These are phyloP conservation scores for Crotalus viridis DNA, from an alignment of 2,113 vertebrate species.

Conservation along the genomic window DNA sequence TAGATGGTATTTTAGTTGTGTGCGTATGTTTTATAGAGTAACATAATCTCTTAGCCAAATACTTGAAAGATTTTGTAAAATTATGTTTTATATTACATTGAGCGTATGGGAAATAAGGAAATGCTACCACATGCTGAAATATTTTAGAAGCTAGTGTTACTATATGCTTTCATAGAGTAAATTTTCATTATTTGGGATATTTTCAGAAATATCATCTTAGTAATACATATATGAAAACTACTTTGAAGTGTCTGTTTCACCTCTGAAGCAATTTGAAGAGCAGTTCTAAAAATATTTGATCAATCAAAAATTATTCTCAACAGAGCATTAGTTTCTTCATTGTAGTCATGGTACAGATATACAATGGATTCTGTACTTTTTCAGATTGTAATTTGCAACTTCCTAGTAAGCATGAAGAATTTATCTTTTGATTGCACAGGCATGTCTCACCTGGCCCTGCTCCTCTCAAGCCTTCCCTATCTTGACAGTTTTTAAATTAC, in stretches of 20 bases:
- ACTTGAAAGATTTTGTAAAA: not conserved
- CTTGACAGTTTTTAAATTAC: not conserved
- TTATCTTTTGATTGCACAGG: not conserved
- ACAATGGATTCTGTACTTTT: not conserved
- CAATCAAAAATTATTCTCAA: not conserved
- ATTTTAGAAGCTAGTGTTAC: not conserved
- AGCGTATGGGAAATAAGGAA: not conserved
- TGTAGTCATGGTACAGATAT: not conserved
- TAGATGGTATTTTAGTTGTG: not conserved
- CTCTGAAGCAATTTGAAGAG: not conserved
- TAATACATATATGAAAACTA: not conserved
- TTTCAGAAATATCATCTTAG: not conserved
- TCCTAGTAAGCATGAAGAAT: not conserved
- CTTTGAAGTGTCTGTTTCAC: not conserved
- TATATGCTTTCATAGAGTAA: not conserved
- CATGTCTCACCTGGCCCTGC: not conserved
- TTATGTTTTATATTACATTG: not conserved
- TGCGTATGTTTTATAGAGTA: not conserved
- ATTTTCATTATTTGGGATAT: not conserved
- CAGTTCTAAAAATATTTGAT: not conserved
- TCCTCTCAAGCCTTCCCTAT: not conserved
- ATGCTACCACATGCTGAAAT: not conserved
- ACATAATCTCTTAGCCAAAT: not conserved
- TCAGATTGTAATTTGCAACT: not conserved
- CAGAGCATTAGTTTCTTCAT: not conserved